Evolutionary conservation across 2,113 vertebrate species (phyloP), one percentile per base, ranked within the genome.

Genomic region (Oreotrochilus melanogaster): DNA sequence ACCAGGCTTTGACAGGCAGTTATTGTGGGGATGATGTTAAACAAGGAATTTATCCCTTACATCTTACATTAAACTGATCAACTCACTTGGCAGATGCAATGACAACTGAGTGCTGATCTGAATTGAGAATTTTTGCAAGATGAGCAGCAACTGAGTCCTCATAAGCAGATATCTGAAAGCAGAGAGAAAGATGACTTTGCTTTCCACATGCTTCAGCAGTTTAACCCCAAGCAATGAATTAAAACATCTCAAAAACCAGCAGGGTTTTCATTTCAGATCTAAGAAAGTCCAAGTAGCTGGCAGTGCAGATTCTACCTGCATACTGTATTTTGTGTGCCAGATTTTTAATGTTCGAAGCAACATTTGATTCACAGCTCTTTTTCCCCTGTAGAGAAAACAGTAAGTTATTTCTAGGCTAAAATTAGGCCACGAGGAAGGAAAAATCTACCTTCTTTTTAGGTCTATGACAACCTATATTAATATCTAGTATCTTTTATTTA

Each of bases 101-200:
- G 96, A 99, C 98, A 95, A 99, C 99, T 3, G 99, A 98, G 92
- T 99, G 98, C 95, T 99, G 99, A 97, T 99, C 99, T 30, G 99
- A 99, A 98, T 99, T 99, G 65, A 99, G 98, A 97, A 99, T 99
- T 98, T 99, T 99, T 83, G 99, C 98, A 95, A 99, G 98, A 96
- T 99, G 99, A 97, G 98, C 96, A 90, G 99, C 99, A 35, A 99
- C 98, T 10, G 99, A 99, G 95, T 99, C 98, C 95, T 99, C 99
- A 88, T 99, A 99, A 80, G 98, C 97, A 75, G 99, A 98, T 96
- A 99, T 99, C 98, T 99, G 98, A 96, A 99, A 98, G 84, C 15
- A 71, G 72, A 95, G 28, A 33, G 75, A 61, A 78, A 86, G 43
- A 43, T 56, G 0, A 45, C 50, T 93, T 74, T 17, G 51, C 83